Evolutionary conservation across 2,888 invertebrate genomes (phyloP), one percentile per base, ranked within the genome.

Genomic region (Hypomecis atomaria): DNA sequence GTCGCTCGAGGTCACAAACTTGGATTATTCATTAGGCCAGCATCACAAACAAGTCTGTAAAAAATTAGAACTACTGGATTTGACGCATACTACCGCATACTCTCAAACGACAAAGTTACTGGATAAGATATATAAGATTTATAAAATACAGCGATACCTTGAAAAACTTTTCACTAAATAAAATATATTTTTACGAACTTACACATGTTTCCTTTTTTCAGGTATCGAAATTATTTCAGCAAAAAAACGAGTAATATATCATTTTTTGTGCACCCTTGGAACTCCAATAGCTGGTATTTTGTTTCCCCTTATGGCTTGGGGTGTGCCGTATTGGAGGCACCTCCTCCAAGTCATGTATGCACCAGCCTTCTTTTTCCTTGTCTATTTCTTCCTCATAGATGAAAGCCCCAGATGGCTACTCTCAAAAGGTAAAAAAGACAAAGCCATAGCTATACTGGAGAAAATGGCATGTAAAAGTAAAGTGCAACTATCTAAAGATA

Each of bases 361-460:
- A 0, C 97, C 97, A 0, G 94, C 95, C 0, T 79, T 96, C 7
- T 79, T 96, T 0, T 94, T 96, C 67, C 78, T 96, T 52, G 82
- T 93, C 5, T 96, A 96, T 75, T 92, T 94, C 49, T 95, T 94
- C 92, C 74, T 95, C 0, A 85, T 96, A 45, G 96, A 96, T 5
- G 96, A 96, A 84, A 96, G 96, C 57, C 94, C 96, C n/a, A 92
- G 97, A 77, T 97, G 97, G 97, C 90, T 97, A 5, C 84, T 96
- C n/a, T 95, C 95, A 23, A 95, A 95, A 79, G 95, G 95, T 5
- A 93, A 94, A 67, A 94, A 94, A 65, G 93, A 95, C 0, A 90
- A 95, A 77, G 96, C 96, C 0, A 90, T 94, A 65, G 81, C 79
- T 2, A 94, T 96, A 11, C 83, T 96, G 49, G 86, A 93, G n/a